Percentiles rank a stretch among this genome's conserved stretches.
Conservation (phyloP, 2,113 vertebrate genomes). For the Catagonus wagneri region DNA sequence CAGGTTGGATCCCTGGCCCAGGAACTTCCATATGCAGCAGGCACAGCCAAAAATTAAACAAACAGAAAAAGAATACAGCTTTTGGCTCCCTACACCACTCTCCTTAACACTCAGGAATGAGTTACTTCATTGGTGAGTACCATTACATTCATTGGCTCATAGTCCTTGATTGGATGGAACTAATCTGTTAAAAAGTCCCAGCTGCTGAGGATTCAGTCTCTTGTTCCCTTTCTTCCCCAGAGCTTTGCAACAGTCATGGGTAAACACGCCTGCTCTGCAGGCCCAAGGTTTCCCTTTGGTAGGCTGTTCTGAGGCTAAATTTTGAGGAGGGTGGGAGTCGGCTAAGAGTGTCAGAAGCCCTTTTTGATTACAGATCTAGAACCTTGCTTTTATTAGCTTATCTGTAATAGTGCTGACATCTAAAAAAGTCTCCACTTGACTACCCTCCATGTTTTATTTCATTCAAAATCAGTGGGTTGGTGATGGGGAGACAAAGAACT, state of each 20-base stretch:
- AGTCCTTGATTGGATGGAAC: background rate
- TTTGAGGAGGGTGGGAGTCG: background rate
- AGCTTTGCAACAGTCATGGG: background rate
- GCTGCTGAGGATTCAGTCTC: background rate
- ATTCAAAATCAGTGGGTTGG: background rate
- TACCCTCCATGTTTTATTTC: background rate
- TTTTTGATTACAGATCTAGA: background rate
- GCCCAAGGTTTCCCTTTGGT: background rate
- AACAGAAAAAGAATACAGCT: background rate
- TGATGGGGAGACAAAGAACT: background rate
- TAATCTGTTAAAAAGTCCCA: background rate
- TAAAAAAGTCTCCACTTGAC: background rate
- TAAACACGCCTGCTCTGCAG: background rate
- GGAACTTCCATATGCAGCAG: too few relatives aligned
- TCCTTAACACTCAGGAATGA: background rate
- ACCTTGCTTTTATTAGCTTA: background rate
- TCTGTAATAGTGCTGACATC: slow-evolving; percentile 2
- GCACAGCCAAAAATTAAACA: too few relatives aligned
- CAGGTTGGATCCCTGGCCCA: too few relatives aligned
- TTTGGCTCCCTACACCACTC: background rate
- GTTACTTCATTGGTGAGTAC: background rate
- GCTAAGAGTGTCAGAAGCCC: background rate
- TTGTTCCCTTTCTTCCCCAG: background rate
- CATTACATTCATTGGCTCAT: background rate
- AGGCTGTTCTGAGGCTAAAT: background rate